A percentile compares a stretch with the other conserved stretches of the same genome.
Evolutionary conservation across 2,113 vertebrate genomes (phyloP).

Genomic region (Orthonyx spaldingii): DNA sequence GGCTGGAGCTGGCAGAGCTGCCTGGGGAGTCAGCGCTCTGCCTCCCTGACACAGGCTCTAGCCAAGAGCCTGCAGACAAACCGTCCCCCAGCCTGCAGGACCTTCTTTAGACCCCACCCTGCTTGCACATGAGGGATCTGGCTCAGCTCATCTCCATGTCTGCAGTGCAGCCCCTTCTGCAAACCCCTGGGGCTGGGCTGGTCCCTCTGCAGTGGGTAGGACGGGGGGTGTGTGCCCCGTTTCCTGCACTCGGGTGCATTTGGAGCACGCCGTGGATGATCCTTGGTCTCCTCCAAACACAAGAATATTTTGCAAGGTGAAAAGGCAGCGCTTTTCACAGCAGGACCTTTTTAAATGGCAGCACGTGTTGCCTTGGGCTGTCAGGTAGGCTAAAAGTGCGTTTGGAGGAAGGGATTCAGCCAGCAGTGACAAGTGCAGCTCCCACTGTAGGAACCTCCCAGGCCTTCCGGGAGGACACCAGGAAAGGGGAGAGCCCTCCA

Average conservation of each 20-base stretch:
- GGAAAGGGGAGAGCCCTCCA: not conserved
- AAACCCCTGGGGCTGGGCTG: accelerated
- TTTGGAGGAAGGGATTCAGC: not conserved
- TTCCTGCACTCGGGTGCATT: accelerated
- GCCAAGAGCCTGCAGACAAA: not conserved
- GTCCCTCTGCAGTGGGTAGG: accelerated
- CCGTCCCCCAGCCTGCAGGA: not conserved
- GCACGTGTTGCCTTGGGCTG: not conserved
- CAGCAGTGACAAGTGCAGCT: not conserved
- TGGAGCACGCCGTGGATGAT: not conserved
- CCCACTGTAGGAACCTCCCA: not conserved
- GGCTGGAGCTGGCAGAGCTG: not conserved
- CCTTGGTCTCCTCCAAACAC: not conserved
- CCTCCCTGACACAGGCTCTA: not conserved
- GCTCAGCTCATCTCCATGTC: not conserved
- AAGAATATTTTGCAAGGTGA: not conserved
- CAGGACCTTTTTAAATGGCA: not conserved
- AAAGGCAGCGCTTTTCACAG: not conserved
- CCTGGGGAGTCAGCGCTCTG: not conserved
- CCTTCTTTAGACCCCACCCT: not conserved
- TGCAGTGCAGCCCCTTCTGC: too few relatives aligned
- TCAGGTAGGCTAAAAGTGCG: not conserved
- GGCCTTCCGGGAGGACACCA: too few relatives aligned
- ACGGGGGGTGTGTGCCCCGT: accelerated
- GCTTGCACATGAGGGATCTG: not conserved